Evolutionary conservation across 2,797 vertebrate genomes (phyloP).

Genomic region (Falco cherrug): DNA sequence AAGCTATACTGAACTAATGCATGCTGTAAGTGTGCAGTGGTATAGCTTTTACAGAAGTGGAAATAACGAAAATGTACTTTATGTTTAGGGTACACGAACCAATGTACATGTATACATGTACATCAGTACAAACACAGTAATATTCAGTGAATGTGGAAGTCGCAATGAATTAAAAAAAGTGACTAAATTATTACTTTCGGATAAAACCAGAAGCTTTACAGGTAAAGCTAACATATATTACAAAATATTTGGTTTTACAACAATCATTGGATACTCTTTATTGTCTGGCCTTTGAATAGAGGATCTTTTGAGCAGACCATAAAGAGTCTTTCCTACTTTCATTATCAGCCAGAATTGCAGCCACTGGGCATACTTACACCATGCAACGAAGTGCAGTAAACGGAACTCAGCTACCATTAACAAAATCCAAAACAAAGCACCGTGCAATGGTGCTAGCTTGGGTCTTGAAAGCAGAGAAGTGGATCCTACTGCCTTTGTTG

Average conservation of each 20-base stretch:
- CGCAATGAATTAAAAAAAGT: neutral
- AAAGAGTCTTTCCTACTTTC: neutral
- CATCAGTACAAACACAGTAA: neutral
- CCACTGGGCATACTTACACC: neutral
- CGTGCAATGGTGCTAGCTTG: accelerated
- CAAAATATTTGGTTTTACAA: neutral
- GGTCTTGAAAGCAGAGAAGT: neutral
- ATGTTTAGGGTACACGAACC: neutral
- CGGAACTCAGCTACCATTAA: neutral
- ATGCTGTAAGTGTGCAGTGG: neutral
- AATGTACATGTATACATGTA: neutral
- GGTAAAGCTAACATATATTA: neutral
- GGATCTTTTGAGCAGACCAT: neutral
- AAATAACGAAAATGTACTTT: neutral
- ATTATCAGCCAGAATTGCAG: neutral
- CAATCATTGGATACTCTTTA: neutral
- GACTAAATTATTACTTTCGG: neutral
- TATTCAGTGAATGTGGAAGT: neutral
- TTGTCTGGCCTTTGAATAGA: neutral
- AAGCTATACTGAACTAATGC: neutral
- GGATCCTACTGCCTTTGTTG: neutral
- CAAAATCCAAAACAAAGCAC: neutral
- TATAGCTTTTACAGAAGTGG: neutral
- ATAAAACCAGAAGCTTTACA: neutral
- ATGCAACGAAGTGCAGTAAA: neutral